phyloP scores from a whole-genome alignment of 2,113 vertebrate species.

The Mirza zaza region DNA sequence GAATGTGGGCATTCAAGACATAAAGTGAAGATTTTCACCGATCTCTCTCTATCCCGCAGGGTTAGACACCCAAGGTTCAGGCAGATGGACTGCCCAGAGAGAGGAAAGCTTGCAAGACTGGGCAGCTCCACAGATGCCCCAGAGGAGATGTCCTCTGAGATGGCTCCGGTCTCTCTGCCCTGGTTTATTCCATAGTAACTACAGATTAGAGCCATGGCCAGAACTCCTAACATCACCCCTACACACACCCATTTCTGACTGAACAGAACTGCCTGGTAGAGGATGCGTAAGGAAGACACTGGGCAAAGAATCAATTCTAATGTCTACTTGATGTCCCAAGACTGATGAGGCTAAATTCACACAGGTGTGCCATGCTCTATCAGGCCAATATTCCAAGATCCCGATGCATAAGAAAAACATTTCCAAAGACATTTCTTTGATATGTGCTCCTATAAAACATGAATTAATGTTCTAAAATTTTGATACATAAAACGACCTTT shows the following conservation, averaged over 20 bases:
- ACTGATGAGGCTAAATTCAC: background rate
- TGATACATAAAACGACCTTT: background rate
- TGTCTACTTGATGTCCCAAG: background rate
- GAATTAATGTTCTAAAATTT: background rate
- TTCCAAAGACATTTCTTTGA: background rate
- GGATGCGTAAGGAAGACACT: background rate
- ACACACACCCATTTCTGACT: background rate
- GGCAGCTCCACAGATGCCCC: background rate
- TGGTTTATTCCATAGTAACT: background rate
- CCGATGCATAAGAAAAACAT: background rate
- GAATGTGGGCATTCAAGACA: background rate
- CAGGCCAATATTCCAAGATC: background rate
- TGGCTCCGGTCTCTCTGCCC: background rate
- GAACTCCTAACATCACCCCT: background rate
- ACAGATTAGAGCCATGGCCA: background rate
- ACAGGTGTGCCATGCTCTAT: background rate
- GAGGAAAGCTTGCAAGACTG: background rate
- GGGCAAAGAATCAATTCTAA: background rate
- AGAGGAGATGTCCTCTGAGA: background rate
- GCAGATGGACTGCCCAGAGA: background rate
- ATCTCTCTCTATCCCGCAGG: background rate
- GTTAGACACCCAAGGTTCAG: background rate
- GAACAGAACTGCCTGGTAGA: background rate
- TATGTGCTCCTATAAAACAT: background rate
- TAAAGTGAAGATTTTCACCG: background rate